Evolutionary conservation across 30 jellyfish, hydroid and myxozoan genomes (phyloP), one percentile per base, ranked within the genome.

Genomic region (Pseudorhiza aurosa): DNA sequence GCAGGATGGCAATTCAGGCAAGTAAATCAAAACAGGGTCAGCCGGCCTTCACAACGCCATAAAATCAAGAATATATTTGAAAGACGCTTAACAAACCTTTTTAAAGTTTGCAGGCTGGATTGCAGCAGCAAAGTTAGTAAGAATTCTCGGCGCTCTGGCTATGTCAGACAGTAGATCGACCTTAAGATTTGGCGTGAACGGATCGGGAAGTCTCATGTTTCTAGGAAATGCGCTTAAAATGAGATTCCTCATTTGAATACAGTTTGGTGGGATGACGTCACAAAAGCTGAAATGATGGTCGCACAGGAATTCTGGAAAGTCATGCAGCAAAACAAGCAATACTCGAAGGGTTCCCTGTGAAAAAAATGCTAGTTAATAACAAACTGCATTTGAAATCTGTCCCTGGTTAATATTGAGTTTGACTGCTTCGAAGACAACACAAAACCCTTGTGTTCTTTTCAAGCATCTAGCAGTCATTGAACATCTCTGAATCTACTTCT

Each of bases 211-310:
- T 31, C 98, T 62, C 98, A 92, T 92, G 49, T 92, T 92, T 46
- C 97, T 73, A n/a, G 98, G 98, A 81, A 92, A 92, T n/a, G 98
- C 98, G 58, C 98, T 92, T 49, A 92, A 83, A n/a, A 92, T 92
- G 65, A 92, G 87, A 56, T 92, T 92, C 63, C 98, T 65, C 98
- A 92, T 92, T 55, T 92, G 98, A n/a, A 92, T 92, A 67, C 98
- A 92, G 46, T 92, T 92, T 15, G 98, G 98, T 17, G 98, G 98
- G 10, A 92, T 92, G 70, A 92, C 96, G 53, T 92, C 98, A 67
- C 98, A 92, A 68, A 92, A 92, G 72, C 96, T 85, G 90, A 92
- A 92, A 86, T 92, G 98, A 57, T 92, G 86, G 70, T 92, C 98
- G 87, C 98, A 92, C 14, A 92, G 88, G 72, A 92, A 92, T 49